These are phyloP conservation scores for Cistogaster globosa DNA, from an alignment of 2,888 invertebrate genomes.

Conservation along the genomic window DNA sequence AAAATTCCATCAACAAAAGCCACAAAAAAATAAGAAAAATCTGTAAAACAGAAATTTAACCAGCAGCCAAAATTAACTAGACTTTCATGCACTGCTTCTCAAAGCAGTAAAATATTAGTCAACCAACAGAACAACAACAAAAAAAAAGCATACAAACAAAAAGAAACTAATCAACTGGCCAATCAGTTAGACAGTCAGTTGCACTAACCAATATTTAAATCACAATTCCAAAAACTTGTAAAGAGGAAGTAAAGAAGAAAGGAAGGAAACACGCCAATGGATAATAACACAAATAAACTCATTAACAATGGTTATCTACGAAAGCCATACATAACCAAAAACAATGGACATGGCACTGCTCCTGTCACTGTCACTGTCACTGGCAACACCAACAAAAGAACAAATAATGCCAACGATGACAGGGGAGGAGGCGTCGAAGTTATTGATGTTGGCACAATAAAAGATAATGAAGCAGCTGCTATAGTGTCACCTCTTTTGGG, in stretches of 20 bases:
- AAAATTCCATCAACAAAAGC: conserved; percentile 28
- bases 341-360: conserved; percentile 61
- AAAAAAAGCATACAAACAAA: not conserved
- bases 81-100: no score
- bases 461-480: conserved; percentile 72
- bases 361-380: conserved; percentile 20
- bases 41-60: conserved; percentile 22
- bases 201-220: conserved; percentile 31
- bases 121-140: not conserved
- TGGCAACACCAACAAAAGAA: conserved; percentile 28
- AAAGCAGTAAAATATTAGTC: no score
- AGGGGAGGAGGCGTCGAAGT: conserved; percentile 39
- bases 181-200: conserved; percentile 18
- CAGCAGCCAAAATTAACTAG: not conserved
- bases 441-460: conserved; percentile 4
- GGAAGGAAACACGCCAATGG: conserved; percentile 63
- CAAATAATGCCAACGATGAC: conserved; percentile 56
- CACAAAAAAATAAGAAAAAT: conserved; percentile 11
- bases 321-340: conserved; percentile 73
- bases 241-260: conserved; percentile 21
- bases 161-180: conserved; percentile 12
- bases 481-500: conserved; percentile 76
- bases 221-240: conserved; percentile 8
- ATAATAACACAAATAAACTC: conserved; percentile 74
- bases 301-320: conserved; percentile 82